phyloP scores from a whole-genome alignment of 2,113 vertebrate species.

The Pygoscelis adeliae region DNA sequence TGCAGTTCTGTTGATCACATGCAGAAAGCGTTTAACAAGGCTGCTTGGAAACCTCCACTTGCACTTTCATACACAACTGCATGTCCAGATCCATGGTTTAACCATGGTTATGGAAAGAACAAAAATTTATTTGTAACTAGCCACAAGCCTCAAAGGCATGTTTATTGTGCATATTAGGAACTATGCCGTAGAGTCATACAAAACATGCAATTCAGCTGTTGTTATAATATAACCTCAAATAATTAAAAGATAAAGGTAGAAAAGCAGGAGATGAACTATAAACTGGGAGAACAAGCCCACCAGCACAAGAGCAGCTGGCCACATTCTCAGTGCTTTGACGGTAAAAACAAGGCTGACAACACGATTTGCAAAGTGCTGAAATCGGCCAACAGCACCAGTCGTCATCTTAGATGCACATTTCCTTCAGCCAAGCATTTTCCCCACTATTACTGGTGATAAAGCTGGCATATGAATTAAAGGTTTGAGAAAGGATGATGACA shows the following conservation, averaged over 20 bases:
- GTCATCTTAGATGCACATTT: conserved; percentile 1
- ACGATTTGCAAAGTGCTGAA: conserved; percentile 4
- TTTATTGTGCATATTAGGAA: background rate
- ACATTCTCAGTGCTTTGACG: background rate
- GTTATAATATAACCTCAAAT: background rate
- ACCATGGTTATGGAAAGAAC: background rate
- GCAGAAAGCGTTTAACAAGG: background rate
- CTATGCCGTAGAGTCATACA: background rate
- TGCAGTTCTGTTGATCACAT: background rate
- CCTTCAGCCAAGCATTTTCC: conserved; percentile 20
- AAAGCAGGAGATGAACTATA: background rate
- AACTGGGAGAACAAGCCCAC: conserved; percentile 3
- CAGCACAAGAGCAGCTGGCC: background rate
- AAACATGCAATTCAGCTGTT: background rate
- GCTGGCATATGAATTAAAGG: conserved; percentile 16
- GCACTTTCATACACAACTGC: background rate
- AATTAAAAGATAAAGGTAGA: conserved; percentile 2
- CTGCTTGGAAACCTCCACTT: background rate
- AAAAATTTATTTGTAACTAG: background rate
- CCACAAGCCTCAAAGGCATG: background rate
- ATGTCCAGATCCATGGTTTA: background rate
- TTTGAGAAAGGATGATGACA: conserved; percentile 25
- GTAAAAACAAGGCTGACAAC: conserved; percentile 31
- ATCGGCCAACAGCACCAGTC: conserved; percentile 24
- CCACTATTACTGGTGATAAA: conserved; percentile 30